Evolutionary conservation across 2,797 vertebrate genomes (phyloP), one percentile per base, ranked within the genome.

Genomic region (Mionectes olivaceus): DNA sequence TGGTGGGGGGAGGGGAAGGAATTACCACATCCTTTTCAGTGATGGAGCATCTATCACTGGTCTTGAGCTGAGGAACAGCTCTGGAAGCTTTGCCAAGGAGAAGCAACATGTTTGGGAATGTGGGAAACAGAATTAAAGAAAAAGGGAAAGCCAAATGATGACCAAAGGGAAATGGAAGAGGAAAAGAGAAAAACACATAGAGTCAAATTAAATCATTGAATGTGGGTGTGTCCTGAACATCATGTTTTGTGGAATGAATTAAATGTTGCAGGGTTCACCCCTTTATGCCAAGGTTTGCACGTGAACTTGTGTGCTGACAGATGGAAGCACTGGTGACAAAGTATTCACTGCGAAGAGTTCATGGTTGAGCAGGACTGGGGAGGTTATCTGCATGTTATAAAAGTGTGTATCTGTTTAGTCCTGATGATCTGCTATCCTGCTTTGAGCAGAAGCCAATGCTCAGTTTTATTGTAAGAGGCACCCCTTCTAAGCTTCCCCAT

Each of bases 371-470:
- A 70, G 37, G 92, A 56, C 77, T 82, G 81, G 49, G 35, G 41
- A 49, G 49, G 85, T 33, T 89, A 78, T 93, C 47, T 96, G 60
- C 22, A 1, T n/a, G 16, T 75, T 83, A 16, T 79, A 83, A 67
- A 96, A 90, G 39, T 3, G 5, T 70, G 49, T 87, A 59, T 93
- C 80, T 94, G 67, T 86, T 94, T 33, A 68, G 83, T 56, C 60
- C 59, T 96, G 87, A 96, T 90, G 88, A 96, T 77, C 91, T 96
- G 95, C 83, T 93, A 83, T 74, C 49, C 70, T 87, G 55, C 59
- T 70, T 93, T 76, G 56, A 88, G 70, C 56, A 80, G 79, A 67
- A 83, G 92, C 89, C 87, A 92, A 10, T 6, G 3, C 81, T 90
- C 61, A 85, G 21, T 84, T 73, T 76, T 85, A 81, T 90, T 92